phyloP scores from a whole-genome alignment of 2,113 vertebrate species.

The Lanius collurio region DNA sequence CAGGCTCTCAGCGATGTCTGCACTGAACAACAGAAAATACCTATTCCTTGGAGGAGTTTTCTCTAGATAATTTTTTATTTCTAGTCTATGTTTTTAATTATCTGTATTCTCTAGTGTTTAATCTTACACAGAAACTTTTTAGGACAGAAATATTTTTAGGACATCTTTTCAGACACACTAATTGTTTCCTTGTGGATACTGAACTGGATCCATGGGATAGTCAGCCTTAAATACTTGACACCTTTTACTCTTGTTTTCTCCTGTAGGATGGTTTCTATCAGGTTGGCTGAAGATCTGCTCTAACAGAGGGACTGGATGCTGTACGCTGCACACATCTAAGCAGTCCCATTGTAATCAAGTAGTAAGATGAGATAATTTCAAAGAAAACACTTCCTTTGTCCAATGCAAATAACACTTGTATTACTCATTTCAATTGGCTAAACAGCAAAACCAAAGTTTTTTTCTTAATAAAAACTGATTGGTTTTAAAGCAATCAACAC shows the following conservation, averaged over 20 bases:
- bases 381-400: constrained; percentile 4
- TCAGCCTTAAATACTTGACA: background rate
- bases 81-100: background rate
- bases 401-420: background rate
- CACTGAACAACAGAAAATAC: background rate
- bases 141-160: background rate
- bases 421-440: constrained; percentile 21
- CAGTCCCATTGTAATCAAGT: background rate
- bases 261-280: background rate
- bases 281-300: background rate
- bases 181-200: background rate
- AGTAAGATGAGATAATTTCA: constrained; percentile 4
- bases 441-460: background rate
- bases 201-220: background rate
- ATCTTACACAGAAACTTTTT: background rate
- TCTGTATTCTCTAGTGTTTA: background rate
- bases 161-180: background rate
- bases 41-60: background rate
- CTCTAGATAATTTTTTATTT: background rate
- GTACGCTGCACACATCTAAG: background rate
- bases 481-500: background rate
- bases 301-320: background rate
- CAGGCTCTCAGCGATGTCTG: background rate
- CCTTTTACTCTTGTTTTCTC: background rate
- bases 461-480: background rate